Conservation (phyloP, 2,888 invertebrate genomes). For the Pocota personata region DNA sequence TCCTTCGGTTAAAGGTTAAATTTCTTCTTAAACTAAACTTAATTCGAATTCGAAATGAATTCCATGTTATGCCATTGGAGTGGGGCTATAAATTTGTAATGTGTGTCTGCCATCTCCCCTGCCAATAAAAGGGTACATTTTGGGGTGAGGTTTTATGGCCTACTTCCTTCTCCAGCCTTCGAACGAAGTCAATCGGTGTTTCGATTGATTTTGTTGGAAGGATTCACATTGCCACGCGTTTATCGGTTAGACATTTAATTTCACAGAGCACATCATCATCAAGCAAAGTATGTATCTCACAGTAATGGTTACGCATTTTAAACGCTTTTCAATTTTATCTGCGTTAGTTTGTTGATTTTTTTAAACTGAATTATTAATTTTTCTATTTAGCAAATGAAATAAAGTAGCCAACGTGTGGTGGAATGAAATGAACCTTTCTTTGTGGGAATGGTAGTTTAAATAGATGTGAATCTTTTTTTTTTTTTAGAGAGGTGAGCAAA, state of each 20-base stretch:
- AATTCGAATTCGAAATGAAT: conserved; percentile 60
- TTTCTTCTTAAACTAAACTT: conserved; percentile 33
- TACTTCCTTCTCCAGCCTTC: background rate
- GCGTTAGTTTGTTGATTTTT: background rate
- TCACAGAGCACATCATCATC: conserved; percentile 49
- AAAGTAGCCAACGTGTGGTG: background rate
- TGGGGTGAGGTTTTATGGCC: conserved; percentile 48
- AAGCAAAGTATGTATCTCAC: background rate
- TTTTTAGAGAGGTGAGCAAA: conserved; percentile 7
- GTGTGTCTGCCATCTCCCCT: conserved; percentile 30
- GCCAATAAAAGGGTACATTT: conserved; percentile 54
- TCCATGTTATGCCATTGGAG: background rate
- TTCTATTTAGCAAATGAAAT: conserved; percentile 56
- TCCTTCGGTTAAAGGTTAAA: background rate
- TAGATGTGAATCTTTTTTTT: background rate
- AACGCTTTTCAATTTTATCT: conserved; percentile 40
- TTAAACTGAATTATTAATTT: conserved; percentile 63
- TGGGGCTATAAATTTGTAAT: conserved; percentile 61
- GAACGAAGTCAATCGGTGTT: conserved; percentile 13
- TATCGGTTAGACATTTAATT: conserved; percentile 60
- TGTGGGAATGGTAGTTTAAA: background rate
- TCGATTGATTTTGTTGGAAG: conserved; percentile 59
- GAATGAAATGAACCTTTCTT: background rate
- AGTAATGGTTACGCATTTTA: conserved; percentile 55
- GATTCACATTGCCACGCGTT: conserved; percentile 27